Percentiles rank a stretch among this genome's conserved stretches.
These are phyloP conservation scores for Eudemis profundana DNA, from an alignment of 2,888 invertebrate genomes.

Conservation along the genomic window DNA sequence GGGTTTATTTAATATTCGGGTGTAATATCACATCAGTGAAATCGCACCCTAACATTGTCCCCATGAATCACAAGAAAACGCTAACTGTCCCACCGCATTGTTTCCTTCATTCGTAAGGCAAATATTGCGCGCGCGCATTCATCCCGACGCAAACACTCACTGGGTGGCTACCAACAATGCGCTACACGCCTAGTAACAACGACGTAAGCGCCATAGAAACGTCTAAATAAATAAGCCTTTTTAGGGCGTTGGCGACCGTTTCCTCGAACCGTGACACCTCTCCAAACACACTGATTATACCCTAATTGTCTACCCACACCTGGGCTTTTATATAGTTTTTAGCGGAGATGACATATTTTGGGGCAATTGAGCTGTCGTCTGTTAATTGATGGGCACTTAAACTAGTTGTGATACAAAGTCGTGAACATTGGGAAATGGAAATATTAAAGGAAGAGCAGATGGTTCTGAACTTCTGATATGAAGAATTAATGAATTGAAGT, in stretches of 20 bases:
- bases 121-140: conserved; percentile 80
- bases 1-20: neutral
- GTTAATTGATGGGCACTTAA: conserved; percentile 71
- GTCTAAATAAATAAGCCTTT: neutral
- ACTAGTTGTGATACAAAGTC: conserved; percentile 62
- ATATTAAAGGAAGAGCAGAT: conserved; percentile 34
- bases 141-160: conserved; percentile 81
- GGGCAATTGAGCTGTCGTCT: conserved; percentile 59
- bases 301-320: conserved; percentile 79
- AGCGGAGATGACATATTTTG: conserved; percentile 72
- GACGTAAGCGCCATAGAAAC: neutral
- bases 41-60: conserved; percentile 64
- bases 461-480: neutral
- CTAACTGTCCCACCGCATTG: conserved; percentile 81
- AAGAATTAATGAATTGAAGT: too few species aligned
- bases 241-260: conserved; percentile 45
- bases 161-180: conserved; percentile 80
- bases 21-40: conserved; percentile 43
- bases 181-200: conserved; percentile 17
- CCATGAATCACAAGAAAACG: conserved; percentile 70
- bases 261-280: conserved; percentile 82
- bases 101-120: conserved; percentile 82
- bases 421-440: conserved; percentile 56
- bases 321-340: conserved; percentile 79
- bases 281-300: conserved; percentile 81